Base-by-base conservation (phyloP, 2,888 invertebrate genomes). In the Aleiodes alternator region DNA sequence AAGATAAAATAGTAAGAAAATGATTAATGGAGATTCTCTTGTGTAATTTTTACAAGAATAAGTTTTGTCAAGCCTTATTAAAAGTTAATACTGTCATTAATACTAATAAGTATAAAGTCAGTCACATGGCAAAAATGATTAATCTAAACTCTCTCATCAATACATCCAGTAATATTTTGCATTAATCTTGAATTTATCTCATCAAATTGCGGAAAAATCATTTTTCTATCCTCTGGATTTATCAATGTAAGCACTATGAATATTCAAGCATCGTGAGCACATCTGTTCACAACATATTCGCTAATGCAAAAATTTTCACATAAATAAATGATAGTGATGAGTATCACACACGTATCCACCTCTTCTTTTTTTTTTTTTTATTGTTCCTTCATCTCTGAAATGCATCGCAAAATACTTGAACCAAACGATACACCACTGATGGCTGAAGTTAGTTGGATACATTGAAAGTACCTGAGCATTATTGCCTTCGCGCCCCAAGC, bases 291-390 rank as follows among this genome's bases (percentile, higher is more conserved):
- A 64, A 43, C 64, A 43, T 43, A 43, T 23, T 11, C 8, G 6
- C 16, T 48, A 64, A 43, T 64, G 43, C 43, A 64, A 64, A 68
- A 64, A 23, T 68, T 50, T 50, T 50, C 50, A 12, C 51, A 69
- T 59, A 59, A 74, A 74, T 74, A 74, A 74, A 74, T 74, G 61
- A 69, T 69, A 69, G 69, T 74, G 69, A 74, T 74, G 69, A 69
- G 64, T 64, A 64, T 64, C 64, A 64, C 23, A 50, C 43, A 43
- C 64, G 43, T 43, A 64, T 59, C 48, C 48, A 64, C 48, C 50
- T 50, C 51, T 51, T 14, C 50, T 68, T 29, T 29, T 29, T 51
- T 51, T 31, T 53, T 53, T 53, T n/a, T 53, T n/a, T 53, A 53
- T 43, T 43, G 43, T 43, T 43, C 43, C 9, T 31, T 68, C 50